Base-by-base conservation (phyloP, 2,888 invertebrate genomes). In the Steinernema scapterisci region DNA sequence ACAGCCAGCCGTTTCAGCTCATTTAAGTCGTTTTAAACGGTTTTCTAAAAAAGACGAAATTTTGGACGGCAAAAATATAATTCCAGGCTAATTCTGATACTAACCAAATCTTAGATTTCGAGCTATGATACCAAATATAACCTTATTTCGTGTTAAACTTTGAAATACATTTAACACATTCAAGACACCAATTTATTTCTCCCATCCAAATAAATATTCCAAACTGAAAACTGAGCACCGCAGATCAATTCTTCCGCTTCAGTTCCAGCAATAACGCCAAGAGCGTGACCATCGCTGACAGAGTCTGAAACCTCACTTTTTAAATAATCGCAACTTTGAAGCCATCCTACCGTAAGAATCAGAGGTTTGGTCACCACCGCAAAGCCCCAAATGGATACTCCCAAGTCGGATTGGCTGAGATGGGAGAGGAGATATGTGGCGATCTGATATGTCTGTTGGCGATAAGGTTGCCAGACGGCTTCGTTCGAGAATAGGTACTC, bases 351-450 rank as follows among this genome's bases (percentile, higher is more conserved):
- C 51, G 77, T 77, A 16, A 77, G 45, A 25, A 77, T 78, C 27
- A 77, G 23, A 2, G 77, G 76, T 43, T 77, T 77, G 23, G 76
- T 77, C 19, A 77, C 76, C 13, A 77, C 76, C 5, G 77, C 76
- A 31, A 76, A 77, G 44, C 76, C 77, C 76, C 73, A 77, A 21
- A 77, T 48, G 7, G 73, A 71, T 7, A 77, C 73, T 19, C 74
- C 74, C 13, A 75, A 16, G 21, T 71, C 44, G 52, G 44, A 25
- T 54, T 71, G 72, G 51, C 52, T 43, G 16, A 71, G 25, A 51
- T 74, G 75, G n/a, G 56, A 54, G 7, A 54, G 54, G 54, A 54
- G 54, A 54, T 54, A 54, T 25, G 54, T 54, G 54, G 54, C 54
- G 13, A 54, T 54, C 13, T 54, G 54, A 25, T 54, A 54, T 9